These are phyloP conservation scores for Diadophis punctatus DNA, from an alignment of 2,113 vertebrate species.

Conservation along the genomic window DNA sequence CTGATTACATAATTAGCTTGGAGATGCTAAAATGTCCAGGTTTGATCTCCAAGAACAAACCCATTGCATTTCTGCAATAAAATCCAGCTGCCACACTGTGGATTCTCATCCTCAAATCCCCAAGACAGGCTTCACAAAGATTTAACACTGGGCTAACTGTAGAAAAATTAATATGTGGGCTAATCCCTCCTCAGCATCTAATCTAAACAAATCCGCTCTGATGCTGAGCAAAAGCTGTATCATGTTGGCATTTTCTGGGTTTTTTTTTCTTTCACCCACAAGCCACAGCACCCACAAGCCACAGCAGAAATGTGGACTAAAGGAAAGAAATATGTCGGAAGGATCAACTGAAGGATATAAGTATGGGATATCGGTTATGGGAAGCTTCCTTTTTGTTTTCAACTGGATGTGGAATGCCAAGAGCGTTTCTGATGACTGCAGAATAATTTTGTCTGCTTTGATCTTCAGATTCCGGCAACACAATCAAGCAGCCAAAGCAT, in stretches of 20 bases:
- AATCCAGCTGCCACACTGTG: neutral
- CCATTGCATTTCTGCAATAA: neutral
- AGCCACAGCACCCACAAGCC: neutral
- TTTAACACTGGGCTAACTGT: slow-evolving; percentile 5
- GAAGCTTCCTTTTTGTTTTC: rapidly evolving
- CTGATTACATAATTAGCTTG: neutral
- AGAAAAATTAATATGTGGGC: slow-evolving; percentile 11
- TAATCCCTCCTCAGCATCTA: slow-evolving; percentile 15
- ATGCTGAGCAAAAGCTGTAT: neutral
- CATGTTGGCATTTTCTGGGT: neutral
- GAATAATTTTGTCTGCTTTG: neutral
- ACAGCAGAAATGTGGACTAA: neutral
- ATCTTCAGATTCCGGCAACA: neutral
- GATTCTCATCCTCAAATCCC: neutral
- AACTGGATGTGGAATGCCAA: neutral
- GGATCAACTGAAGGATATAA: slow-evolving; percentile 14
- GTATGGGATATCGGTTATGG: neutral
- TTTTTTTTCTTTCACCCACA: neutral
- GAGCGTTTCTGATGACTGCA: neutral
- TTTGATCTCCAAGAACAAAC: neutral
- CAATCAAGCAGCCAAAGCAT: neutral
- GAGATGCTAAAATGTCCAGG: neutral
- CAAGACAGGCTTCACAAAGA: slow-evolving; percentile 26
- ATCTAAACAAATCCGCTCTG: slow-evolving; percentile 38
- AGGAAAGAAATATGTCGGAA: neutral